Evolutionary conservation across 2,113 vertebrate species (phyloP).

Genomic region (Scalopus aquaticus): DNA sequence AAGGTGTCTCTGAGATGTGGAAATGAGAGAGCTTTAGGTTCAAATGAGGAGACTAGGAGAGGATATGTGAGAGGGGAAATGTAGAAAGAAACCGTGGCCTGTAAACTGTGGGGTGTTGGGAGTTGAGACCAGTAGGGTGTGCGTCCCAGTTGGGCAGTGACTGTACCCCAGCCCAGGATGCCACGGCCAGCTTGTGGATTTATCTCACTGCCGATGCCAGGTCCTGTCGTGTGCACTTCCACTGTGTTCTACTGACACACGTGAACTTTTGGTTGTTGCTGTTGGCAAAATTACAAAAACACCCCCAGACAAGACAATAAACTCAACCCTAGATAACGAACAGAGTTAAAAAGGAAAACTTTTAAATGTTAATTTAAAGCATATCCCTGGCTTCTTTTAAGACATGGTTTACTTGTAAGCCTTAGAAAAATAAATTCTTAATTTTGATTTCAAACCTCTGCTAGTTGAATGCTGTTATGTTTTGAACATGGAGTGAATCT

Average conservation of each 20-base stretch:
- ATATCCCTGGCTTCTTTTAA: background rate
- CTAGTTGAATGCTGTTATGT: background rate
- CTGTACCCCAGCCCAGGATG: no score
- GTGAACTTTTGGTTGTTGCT: background rate
- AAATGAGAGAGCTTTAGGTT: background rate
- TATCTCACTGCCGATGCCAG: background rate
- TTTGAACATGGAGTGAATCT: background rate
- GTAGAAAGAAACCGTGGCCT: background rate
- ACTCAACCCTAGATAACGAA: background rate
- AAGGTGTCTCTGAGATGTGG: background rate
- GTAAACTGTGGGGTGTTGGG: background rate
- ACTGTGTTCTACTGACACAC: background rate
- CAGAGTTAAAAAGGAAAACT: background rate
- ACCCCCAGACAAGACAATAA: background rate
- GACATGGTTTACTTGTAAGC: background rate
- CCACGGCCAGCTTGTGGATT: no score
- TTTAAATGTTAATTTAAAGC: background rate
- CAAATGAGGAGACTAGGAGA: background rate
- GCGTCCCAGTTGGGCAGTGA: background rate
- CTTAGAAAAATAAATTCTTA: background rate
- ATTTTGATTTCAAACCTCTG: background rate
- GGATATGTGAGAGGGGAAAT: no score
- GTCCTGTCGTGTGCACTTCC: background rate
- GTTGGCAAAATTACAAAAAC: constrained; percentile 19
- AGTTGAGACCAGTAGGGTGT: background rate